Evolutionary conservation across 1,140 invertebrate species (phyloP), one percentile per base, ranked within the genome.

Genomic region (Zaprionus davidi): DNA sequence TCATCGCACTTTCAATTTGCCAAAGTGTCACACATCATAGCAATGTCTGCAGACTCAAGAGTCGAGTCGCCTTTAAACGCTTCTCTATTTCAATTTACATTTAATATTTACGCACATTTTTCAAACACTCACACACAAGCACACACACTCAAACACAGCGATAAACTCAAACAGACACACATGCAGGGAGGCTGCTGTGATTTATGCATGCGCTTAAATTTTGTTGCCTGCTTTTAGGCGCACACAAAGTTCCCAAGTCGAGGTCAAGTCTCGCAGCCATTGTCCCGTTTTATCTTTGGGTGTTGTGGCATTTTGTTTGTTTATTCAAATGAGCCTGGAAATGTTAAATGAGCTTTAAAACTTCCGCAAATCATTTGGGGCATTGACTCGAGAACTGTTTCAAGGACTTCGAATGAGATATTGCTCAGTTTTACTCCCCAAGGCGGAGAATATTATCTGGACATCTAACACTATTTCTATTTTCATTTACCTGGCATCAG

Each of bases 1-100:
- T 49, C 46, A 53, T 44, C 55, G 53, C 57, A 36, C 56, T 74
- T 84, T 84, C 74, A 81, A 81, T 84, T 78, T 78, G 74, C 41
- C 82, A 81, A 78, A 75, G 62, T 84, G 78, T 84, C 82, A 78
- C 78, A 75, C 82, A 74, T 81, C 78, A 81, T 81, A 65, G 46
- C 62, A 56, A 44, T 59, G 41, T 31, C 31, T 26, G 46, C 51
- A 5, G 28, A 49, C 49, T 63, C 28, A 26, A 58, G 6, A 44
- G n/a, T 20, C n/a, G 41, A 74, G 46, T 72, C 69, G 56, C 44
- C 51, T 80, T 78, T 73, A 84, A 84, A 65, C 51, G 46, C 59
- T 70, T 59, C 49, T 28, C 60, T 74, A 76, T 74, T 81, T 78
- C 62, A 81, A 58, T 66, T 55, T 53, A 49, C 31, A 46, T 28